Conservation (phyloP, 2,888 invertebrate genomes). For the Ophion ventricosus region DNA sequence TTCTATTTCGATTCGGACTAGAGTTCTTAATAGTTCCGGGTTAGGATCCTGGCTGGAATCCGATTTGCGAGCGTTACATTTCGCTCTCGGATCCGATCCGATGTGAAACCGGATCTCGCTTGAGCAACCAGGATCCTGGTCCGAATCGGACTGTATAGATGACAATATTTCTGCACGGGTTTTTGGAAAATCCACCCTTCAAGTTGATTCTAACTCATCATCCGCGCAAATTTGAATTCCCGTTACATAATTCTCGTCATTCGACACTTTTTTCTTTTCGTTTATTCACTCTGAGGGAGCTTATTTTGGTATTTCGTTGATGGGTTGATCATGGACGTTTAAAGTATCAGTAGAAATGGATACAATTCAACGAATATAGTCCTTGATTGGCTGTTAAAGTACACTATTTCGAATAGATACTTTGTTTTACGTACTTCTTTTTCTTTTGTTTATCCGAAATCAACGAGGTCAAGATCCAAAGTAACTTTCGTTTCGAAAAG, state of each 20-base stretch:
- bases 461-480: neutral
- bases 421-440: neutral
- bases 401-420: neutral
- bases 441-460: neutral
- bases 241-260: slow-evolving; percentile 30
- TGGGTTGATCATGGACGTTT: neutral
- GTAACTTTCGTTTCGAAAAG: neutral
- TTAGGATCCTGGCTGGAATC: too few species aligned
- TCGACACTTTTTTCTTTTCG: neutral
- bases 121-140: too few species aligned
- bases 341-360: neutral
- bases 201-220: slow-evolving; percentile 27
- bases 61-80: too few species aligned
- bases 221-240: slow-evolving; percentile 30
- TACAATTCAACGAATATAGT: neutral
- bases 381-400: neutral
- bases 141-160: too few species aligned
- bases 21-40: too few species aligned
- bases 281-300: neutral
- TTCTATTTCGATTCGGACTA: too few species aligned
- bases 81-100: too few species aligned
- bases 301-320: neutral
- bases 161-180: too few species aligned
- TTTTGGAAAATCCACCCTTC: too few species aligned
- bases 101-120: too few species aligned